Evolutionary conservation across 2,113 vertebrate genomes (phyloP).

Genomic region (Podarcis muralis): DNA sequence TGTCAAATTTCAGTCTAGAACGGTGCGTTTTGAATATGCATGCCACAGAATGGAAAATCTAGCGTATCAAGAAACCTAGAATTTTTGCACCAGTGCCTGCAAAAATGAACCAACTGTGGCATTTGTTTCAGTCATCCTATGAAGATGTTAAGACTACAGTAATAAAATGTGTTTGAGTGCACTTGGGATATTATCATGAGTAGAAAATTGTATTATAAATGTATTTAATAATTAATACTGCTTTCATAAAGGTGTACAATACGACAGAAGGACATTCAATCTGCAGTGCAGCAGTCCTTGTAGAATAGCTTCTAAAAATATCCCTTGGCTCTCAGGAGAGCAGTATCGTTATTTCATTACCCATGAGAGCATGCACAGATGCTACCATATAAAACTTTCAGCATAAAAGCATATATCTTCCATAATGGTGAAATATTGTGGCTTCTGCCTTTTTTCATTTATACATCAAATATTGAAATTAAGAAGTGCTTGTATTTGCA

Average conservation of each 20-base stretch:
- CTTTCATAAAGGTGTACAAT: neutral
- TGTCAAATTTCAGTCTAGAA: neutral
- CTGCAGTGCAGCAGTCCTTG: neutral
- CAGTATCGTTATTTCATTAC: slow-evolving; percentile 22
- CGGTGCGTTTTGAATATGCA: neutral
- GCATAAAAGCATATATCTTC: neutral
- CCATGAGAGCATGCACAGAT: slow-evolving; percentile 10
- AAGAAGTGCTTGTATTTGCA: neutral
- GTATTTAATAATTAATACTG: slow-evolving; percentile 1
- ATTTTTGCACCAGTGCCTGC: neutral
- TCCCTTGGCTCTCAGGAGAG: neutral
- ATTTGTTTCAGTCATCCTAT: neutral
- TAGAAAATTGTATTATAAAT: neutral
- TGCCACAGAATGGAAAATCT: neutral
- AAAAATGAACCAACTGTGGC: neutral
- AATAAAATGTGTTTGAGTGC: neutral
- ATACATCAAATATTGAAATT: neutral
- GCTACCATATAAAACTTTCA: neutral
- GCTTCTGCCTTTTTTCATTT: neutral
- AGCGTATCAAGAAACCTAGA: neutral
- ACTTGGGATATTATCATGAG: neutral
- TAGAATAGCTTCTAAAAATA: slow-evolving; percentile 25
- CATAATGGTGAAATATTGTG: neutral
- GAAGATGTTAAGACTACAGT: neutral
- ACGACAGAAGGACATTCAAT: neutral